phyloP scores from a whole-genome alignment of 2,797 vertebrate species.

The Forpus xanthops region DNA sequence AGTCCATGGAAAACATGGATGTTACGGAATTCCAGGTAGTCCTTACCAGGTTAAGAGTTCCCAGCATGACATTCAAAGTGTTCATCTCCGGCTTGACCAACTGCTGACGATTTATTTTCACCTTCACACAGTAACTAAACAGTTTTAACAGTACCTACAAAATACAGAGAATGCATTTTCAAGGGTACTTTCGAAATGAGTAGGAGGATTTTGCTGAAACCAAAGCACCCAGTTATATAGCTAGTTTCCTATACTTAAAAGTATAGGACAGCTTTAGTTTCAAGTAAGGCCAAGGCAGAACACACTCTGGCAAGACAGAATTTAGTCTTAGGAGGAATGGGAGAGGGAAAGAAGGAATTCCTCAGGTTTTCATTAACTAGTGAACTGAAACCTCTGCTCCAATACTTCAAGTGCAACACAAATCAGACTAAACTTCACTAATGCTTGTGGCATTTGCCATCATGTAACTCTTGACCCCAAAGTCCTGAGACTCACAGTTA shows the following conservation, averaged over 20 bases:
- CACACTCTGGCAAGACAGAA: background rate
- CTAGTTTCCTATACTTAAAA: background rate
- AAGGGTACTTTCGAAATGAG: background rate
- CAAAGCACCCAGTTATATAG: background rate
- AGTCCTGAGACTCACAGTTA: slow-evolving; percentile 84
- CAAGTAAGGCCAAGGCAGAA: background rate
- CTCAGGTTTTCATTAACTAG: background rate
- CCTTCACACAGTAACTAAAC: slow-evolving; percentile 98
- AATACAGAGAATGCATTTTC: background rate
- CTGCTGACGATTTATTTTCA: slow-evolving; percentile 97
- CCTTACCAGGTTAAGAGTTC: slow-evolving; percentile 94
- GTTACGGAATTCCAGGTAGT: background rate
- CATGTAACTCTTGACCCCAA: fast-evolving
- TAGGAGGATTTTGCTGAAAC: background rate
- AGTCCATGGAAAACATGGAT: background rate
- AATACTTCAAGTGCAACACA: background rate
- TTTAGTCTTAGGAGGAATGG: background rate
- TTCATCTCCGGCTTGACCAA: slow-evolving; percentile 98
- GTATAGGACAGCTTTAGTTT: background rate
- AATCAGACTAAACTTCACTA: too few relatives aligned
- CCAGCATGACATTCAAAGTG: slow-evolving; percentile 98
- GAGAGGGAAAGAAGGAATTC: background rate
- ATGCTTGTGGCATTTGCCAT: background rate
- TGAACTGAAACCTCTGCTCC: background rate
- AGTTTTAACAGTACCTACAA: slow-evolving; percentile 92